Conservation (phyloP, 2,797 vertebrate species). For the Periophthalmus magnuspinnatus region DNA sequence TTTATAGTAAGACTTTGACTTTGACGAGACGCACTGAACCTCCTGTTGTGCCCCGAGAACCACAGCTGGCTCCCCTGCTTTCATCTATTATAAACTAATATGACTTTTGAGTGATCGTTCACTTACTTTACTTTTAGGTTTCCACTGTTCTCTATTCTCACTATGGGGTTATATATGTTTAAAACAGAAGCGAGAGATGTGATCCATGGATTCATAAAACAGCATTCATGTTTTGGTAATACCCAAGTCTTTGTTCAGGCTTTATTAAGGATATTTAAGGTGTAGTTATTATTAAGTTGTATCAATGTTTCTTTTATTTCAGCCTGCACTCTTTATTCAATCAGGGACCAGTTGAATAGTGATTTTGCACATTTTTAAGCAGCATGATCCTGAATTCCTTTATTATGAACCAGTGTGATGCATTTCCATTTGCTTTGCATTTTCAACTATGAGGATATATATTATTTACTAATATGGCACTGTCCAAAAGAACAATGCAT, state of each 20-base stretch:
- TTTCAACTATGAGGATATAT: conserved; percentile 28
- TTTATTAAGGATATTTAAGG: too few relatives aligned
- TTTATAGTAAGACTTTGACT: neutral
- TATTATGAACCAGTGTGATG: conserved; percentile 46
- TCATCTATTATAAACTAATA: neutral
- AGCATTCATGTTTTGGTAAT: too few relatives aligned
- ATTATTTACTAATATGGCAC: conserved; percentile 48
- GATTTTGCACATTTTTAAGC: conserved; percentile 7
- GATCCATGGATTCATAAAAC: too few relatives aligned
- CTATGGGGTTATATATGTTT: too few relatives aligned
- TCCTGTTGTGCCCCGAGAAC: neutral
- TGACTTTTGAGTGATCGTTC: neutral
- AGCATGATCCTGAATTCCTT: conserved; percentile 28
- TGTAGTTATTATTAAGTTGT: too few relatives aligned
- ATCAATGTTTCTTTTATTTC: too few relatives aligned
- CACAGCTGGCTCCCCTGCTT: neutral
- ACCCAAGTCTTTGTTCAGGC: too few relatives aligned
- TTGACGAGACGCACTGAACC: neutral
- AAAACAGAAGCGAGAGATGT: too few relatives aligned
- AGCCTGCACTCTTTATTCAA: too few relatives aligned
- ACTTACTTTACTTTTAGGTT: neutral
- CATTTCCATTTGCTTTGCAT: conserved; percentile 35
- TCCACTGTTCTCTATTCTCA: neutral
- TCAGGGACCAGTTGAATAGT: too few relatives aligned
- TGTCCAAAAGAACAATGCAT: conserved; percentile 16